Evolutionary conservation across 2,797 vertebrate species (phyloP).

Genomic region (Sebastes hubbsi): DNA sequence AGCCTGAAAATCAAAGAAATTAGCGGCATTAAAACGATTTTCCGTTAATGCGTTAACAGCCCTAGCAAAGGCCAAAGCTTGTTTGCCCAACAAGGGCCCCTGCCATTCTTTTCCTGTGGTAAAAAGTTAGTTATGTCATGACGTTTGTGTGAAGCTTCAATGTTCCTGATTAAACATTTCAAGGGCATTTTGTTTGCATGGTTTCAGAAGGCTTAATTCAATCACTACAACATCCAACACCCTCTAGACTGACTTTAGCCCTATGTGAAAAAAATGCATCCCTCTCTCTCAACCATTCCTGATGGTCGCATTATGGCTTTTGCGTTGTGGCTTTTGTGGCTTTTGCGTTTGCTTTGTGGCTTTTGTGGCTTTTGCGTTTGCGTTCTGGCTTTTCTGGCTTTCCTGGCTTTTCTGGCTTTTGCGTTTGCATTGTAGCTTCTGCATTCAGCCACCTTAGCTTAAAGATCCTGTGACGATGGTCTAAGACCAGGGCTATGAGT

Average conservation of each 20-base stretch:
- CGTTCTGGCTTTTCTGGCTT: too few relatives aligned
- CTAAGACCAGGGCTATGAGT: not conserved
- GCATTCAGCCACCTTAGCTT: not conserved
- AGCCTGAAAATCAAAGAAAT: too few relatives aligned
- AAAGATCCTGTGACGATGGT: not conserved
- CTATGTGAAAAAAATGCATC: rapidly evolving
- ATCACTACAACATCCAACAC: not conserved
- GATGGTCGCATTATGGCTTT: too few relatives aligned
- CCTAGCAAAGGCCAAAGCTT: not conserved
- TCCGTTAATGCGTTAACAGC: too few relatives aligned
- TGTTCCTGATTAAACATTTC: not conserved
- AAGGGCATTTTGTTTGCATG: not conserved
- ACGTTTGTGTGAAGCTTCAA: not conserved
- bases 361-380: too few relatives aligned
- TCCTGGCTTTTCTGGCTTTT: too few relatives aligned
- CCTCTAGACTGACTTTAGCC: too few relatives aligned
- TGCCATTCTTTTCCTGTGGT: not conserved
- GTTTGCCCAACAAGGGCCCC: rapidly evolving
- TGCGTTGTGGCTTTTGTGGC: too few relatives aligned
- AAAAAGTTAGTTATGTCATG: not conserved
- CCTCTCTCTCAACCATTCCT: not conserved
- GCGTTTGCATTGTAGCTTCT: too few relatives aligned
- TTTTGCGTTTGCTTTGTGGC: too few relatives aligned
- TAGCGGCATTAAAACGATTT: too few relatives aligned
- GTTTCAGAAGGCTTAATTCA: not conserved